Evolutionary conservation across 2,888 invertebrate genomes (phyloP), one percentile per base, ranked within the genome.

Genomic region (Drosophila longiperda): DNA sequence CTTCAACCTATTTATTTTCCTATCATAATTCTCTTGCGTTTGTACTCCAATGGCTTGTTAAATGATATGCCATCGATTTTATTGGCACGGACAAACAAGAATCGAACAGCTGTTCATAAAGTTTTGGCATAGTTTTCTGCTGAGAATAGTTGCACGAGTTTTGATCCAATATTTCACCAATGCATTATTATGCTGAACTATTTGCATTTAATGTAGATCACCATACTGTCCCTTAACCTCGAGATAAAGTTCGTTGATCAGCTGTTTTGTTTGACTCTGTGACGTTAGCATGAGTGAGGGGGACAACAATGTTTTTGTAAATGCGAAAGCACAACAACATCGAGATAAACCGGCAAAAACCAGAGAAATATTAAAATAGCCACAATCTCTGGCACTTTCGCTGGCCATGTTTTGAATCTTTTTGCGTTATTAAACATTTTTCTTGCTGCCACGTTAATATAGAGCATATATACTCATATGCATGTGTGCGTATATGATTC

Each of bases 371-470:
- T 66, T 59, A 84, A 83, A 83, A 83, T 83, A 84, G 84, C 64
- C 66, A 63, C 75, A 48, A 69, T 67, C 59, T 74, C 70, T 76
- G 65, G 61, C 66, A 48, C 60, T 67, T 58, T 33, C 48, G 48
- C 63, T 66, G 72, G 61, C 67, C 70, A 78, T 72, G 78, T 73
- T 82, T 68, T 71, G 32, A 79, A 78, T 75, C 73, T 80, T 78
- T 77, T 79, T 86, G 88, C 88, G 79, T 88, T 87, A 86, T 87
- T 90, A 87, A 90, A 71, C 64, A 76, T 69, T 74, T 76, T 69
- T 71, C 40, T 53, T 64, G 64, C 57, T 71, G 66, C 61, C 66
- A 32, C 55, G 17, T 32, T 34, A 9, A 11, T 54, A 32, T 29
- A 23, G 32, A 50, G 15, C 36, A 20, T n/a, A 34, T 23, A 34